Evolutionary conservation across 2,113 vertebrate species (phyloP), one percentile per base, ranked within the genome.

Genomic region (Elachura formosa): DNA sequence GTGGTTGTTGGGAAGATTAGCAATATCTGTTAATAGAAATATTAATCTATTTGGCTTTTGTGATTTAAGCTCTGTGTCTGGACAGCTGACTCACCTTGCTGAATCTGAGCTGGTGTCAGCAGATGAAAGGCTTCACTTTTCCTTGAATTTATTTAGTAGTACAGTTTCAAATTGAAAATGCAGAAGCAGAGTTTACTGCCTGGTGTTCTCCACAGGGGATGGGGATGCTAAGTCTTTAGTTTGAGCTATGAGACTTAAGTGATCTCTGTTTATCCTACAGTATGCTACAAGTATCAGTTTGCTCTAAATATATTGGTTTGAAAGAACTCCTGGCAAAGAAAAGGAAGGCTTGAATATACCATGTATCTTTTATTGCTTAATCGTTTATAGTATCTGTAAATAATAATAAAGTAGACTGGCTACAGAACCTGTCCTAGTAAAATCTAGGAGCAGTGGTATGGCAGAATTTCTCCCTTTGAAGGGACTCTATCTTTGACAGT

Each of bases 391-490:
- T 73, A 93, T 89, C 74, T 51, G 59, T 94, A 91, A 91, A 90
- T 40, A 94, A 79, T 67, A 87, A 89, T 48, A 58, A 73, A 87
- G 38, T 41, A 64, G 73, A 26, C 29, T 96, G 81, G 43, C 41
- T 81, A 58, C 93, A 96, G 96, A 92, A 26, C 55, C 54, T 78
- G 69, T 90, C 84, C 95, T 72, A 80, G 94, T 75, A 89, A 93
- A 97, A 97, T 96, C 82, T 58, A 59, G 97, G 96, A 93, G 94
- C 96, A 80, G 36, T 93, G 94, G 61, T 85, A 89, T 71, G 75
- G 97, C 96, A 97, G 97, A 98, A 98, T 98, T 98, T 98, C 97
- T 97, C 94, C 92, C 95, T 97, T 97, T 98, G 98, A 98, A 97
- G 96, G 97, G 98, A 95, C 88, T 96, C 95, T 82, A n/a, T 94